Conservation (phyloP, 2,888 invertebrate species). For the Cephus pygmeus region DNA sequence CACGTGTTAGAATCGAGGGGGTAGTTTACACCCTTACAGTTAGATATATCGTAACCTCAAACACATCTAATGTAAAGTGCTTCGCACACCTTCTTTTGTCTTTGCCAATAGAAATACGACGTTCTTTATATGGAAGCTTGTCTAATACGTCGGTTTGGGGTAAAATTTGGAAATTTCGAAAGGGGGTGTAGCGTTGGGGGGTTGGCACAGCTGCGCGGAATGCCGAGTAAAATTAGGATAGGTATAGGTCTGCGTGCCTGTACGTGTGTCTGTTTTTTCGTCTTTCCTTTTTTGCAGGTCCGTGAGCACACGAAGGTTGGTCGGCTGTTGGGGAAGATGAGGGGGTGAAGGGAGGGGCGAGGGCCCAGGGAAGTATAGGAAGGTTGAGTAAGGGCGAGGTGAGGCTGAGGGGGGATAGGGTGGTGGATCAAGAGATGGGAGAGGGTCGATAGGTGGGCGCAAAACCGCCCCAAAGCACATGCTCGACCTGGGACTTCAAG, state of each 20-base stretch:
- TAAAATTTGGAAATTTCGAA: slow-evolving; percentile 39
- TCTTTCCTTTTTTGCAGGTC: slow-evolving; percentile 27
- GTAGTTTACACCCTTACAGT: no score
- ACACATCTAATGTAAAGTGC: no score
- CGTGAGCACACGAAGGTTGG: slow-evolving; percentile 44
- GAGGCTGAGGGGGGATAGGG: slow-evolving; percentile 23
- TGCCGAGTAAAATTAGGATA: slow-evolving; percentile 57
- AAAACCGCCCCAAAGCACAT: slow-evolving; percentile 48
- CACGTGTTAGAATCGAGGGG: no score
- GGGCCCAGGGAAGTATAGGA: no score
- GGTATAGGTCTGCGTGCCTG: slow-evolving; percentile 32
- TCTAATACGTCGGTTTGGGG: neutral
- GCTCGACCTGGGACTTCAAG: slow-evolving; percentile 30
- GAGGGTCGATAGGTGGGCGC: slow-evolving; percentile 60
- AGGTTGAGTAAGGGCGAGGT: slow-evolving; percentile 25
- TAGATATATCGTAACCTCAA: no score
- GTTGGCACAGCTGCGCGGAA: slow-evolving; percentile 57
- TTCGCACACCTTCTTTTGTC: no score
- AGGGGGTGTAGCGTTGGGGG: slow-evolving; percentile 39
- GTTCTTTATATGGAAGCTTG: neutral
- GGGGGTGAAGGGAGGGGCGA: neutral
- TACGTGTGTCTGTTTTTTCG: slow-evolving; percentile 34
- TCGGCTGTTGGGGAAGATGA: slow-evolving; percentile 30
- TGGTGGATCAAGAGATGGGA: slow-evolving; percentile 34
- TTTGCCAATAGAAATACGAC: neutral